phyloP scores from a whole-genome alignment of 2,888 invertebrate genomes.

The Pollenia amentaria region DNA sequence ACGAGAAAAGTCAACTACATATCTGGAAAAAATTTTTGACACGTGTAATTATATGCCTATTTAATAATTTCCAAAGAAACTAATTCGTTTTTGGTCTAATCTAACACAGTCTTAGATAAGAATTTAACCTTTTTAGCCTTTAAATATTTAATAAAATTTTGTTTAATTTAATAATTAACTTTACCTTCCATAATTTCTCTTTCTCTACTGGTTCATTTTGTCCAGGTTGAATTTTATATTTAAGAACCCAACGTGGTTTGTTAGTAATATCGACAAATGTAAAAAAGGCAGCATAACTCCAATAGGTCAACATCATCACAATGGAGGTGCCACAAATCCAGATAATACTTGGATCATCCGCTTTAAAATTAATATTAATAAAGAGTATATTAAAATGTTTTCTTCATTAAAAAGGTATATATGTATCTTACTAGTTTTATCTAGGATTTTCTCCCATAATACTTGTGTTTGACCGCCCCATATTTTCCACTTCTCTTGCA shows the following conservation, averaged over 20 bases:
- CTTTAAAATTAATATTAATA: constrained; percentile 71
- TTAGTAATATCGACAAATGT: constrained; percentile 90
- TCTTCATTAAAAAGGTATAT: not conserved
- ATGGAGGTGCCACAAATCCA: constrained; percentile 87
- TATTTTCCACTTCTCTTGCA: constrained; percentile 20
- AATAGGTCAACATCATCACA: constrained; percentile 88
- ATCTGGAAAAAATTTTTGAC: too few species aligned
- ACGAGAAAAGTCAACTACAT: too few species aligned
- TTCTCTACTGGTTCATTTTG: constrained; percentile 90
- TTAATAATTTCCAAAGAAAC: too few species aligned
- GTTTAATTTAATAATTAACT: not conserved
- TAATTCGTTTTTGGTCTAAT: too few species aligned
- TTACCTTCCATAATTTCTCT: constrained; percentile 86
- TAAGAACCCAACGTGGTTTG: constrained; percentile 88
- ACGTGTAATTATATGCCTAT: too few species aligned
- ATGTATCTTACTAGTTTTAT: constrained; percentile 85
- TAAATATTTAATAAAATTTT: too few species aligned
- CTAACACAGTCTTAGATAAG: not conserved
- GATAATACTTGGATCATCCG: constrained; percentile 87
- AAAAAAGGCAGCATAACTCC: constrained; percentile 90
- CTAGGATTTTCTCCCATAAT: constrained; percentile 89
- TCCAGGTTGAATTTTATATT: constrained; percentile 92
- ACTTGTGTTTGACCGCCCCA: constrained; percentile 90
- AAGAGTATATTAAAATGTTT: not conserved
- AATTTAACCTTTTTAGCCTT: not conserved